Conservation (phyloP, 2,888 invertebrate genomes). For the Tetragonula carbonaria region DNA sequence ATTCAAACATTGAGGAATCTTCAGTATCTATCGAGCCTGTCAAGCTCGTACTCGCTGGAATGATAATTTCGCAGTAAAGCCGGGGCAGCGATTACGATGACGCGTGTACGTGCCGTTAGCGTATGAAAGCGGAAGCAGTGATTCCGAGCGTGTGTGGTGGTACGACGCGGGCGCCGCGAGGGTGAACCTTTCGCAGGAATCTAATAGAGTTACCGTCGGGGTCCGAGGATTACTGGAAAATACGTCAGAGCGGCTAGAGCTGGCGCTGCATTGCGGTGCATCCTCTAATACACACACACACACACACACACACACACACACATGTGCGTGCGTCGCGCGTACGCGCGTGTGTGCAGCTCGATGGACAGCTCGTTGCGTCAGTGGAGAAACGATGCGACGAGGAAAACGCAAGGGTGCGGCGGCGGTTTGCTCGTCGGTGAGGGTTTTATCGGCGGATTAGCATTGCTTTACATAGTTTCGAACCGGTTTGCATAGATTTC, state of each 20-base stretch:
- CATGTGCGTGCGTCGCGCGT: neutral
- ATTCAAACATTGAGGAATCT: too few species aligned
- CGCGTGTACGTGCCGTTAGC: constrained; percentile 39
- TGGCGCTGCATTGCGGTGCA: constrained; percentile 73
- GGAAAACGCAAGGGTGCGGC: constrained; percentile 62
- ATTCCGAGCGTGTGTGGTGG: constrained; percentile 31
- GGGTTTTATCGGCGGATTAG: constrained; percentile 82
- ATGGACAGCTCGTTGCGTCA: too few species aligned
- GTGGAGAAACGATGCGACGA: constrained; percentile 53
- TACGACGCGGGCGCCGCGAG: constrained; percentile 24
- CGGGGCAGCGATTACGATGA: constrained; percentile 51
- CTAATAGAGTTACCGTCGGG: constrained; percentile 77
- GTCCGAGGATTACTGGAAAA: constrained; percentile 78
- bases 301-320: neutral
- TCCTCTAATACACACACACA: constrained; percentile 26
- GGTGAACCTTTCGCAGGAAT: constrained; percentile 66
- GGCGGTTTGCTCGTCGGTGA: constrained; percentile 73
- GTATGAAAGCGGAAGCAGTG: constrained; percentile 52
- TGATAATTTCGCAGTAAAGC: constrained; percentile 23
- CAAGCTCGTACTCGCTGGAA: neutral
- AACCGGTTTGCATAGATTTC: constrained; percentile 80
- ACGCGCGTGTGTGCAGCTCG: constrained; percentile 33
- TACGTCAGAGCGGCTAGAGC: constrained; percentile 71
- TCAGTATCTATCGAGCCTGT: too few species aligned
- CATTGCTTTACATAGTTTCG: constrained; percentile 82